A percentile compares a stretch with the other conserved stretches of the same genome.
Conservation (phyloP, 2,797 vertebrate species). For the Triplophysa yarkandensis region DNA sequence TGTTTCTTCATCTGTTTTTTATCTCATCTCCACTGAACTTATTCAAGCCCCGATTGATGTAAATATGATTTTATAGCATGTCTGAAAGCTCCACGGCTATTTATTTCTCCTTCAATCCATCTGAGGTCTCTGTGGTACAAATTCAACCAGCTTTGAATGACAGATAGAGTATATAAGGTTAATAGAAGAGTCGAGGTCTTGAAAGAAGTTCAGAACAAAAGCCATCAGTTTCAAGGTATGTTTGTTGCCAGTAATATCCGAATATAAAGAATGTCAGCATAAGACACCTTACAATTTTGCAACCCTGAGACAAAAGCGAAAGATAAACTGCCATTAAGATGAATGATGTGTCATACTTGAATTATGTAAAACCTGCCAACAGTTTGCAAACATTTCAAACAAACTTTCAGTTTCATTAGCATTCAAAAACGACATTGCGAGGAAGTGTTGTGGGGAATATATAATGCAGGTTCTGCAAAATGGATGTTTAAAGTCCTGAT, state of each 20-base stretch:
- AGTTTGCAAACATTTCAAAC: background rate
- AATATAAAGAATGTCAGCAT: background rate
- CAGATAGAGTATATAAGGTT: background rate
- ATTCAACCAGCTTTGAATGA: constrained; percentile 10
- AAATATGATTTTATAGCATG: constrained; percentile 3
- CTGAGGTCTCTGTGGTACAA: background rate
- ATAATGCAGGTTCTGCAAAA: background rate
- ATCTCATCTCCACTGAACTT: constrained; percentile 12
- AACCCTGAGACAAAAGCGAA: constrained; percentile 7
- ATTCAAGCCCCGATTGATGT: constrained; percentile 18
- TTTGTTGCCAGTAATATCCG: background rate
- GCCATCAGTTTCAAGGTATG: background rate
- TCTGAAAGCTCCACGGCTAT: constrained; percentile 1
- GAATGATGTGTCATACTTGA: background rate
- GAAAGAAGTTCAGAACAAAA: background rate
- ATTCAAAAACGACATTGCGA: background rate
- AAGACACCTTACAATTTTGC: background rate
- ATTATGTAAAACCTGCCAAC: constrained; percentile 4
- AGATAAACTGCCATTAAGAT: background rate
- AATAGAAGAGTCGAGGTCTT: background rate
- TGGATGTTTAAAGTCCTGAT: background rate
- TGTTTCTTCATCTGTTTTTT: constrained; percentile 31
- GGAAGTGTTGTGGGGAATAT: background rate
- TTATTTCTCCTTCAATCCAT: constrained; percentile 3
- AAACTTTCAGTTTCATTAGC: constrained; percentile 9